Evolutionary conservation across 2,113 vertebrate species (phyloP), one percentile per base, ranked within the genome.

Genomic region (Hydropotes inermis): DNA sequence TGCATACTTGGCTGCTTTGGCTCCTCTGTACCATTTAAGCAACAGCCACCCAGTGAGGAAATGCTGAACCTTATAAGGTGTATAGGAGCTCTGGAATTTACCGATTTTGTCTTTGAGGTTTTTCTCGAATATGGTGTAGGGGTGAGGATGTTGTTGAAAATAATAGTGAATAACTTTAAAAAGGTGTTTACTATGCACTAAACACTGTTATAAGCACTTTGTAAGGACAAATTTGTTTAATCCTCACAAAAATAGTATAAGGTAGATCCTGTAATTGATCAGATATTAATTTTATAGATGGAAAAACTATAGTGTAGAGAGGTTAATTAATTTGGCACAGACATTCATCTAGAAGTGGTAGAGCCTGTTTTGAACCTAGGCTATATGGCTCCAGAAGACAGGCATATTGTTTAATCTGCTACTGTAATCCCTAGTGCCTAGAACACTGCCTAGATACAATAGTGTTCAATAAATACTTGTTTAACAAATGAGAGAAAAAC

Each of bases 381-480:
- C 36, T 79, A 4, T 47, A 27, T 90, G 60, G 28, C 47, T 89
- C 9, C 43, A 84, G 52, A 76, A 19, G 60, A 86, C 39, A 94
- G 84, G 28, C 36, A 36, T 94, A 84, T 83, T 96, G n/a, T 83
- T 95, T 78, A 83, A 83, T 70, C 81, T 94, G 58, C n/a, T 90
- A 3, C 30, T 93, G 0, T 55, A 85, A 43, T 47, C 55, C 28
- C 15, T 50, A 33, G 17, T 84, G 23, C 52, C 17, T 84, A 70
- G 50, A 91, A 79, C 50, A 91, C 83, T 87, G 36, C 33, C n/a
- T 87, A 19, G 28, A 64, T 43, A 16, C 19, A 78, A 25, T 87
- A 91, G 43, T 96, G 23, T 92, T 93, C 30, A 87, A 23, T 78
- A 95, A 93, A 45, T 93, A 67, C 39, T 50, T 95, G 21, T 84